Evolutionary conservation across 2,797 vertebrate genomes (phyloP), one percentile per base, ranked within the genome.

Genomic region (Odontamblyopus lacepedii): DNA sequence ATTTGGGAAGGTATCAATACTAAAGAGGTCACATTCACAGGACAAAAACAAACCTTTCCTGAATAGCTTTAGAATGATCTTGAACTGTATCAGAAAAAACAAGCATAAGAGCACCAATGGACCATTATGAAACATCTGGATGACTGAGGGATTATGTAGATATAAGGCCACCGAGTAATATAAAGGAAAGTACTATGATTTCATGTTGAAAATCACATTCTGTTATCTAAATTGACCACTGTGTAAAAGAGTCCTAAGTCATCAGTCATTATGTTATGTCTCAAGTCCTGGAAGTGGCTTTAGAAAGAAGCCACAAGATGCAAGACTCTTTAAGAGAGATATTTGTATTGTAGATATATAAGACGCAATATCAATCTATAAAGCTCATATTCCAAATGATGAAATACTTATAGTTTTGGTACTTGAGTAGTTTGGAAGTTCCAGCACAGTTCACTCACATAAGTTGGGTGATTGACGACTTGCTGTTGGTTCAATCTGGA

Each of bases 401-500:
- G 19, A 35, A 32, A 35, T 35, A 63, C 35, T 63, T 38, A 26
- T 63, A 23, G 23, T 50, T 65, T 6, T 3, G 32, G 62, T 23
- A 19, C 19, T 23, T 41, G 23, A 29, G 63, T 63, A 41, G 32
- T 63, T 65, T 65, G 41, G 63, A 65, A 65, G n/a, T 65, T 44
- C 41, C 38, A 41, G 41, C 41, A 13, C 44, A 48, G 44, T 48
- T 48, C 6, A 41, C 23, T 26, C 38, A 48, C 63, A 48, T 50
- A 50, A 65, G 38, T 48, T 55, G 2, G 9, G 50, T 55, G 66
- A 68, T 55, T 68, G 66, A 68, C 66, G 30, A 68, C 16, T 68
- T 55, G 27, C 66, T 68, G 48, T 18, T 53, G 51, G 66, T 68
- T 68, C 51, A 55, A 68, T 68, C 51, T 68, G 50, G 50, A 68